These are phyloP conservation scores for Uria aalge DNA, from an alignment of 2,113 vertebrate species.

Conservation along the genomic window DNA sequence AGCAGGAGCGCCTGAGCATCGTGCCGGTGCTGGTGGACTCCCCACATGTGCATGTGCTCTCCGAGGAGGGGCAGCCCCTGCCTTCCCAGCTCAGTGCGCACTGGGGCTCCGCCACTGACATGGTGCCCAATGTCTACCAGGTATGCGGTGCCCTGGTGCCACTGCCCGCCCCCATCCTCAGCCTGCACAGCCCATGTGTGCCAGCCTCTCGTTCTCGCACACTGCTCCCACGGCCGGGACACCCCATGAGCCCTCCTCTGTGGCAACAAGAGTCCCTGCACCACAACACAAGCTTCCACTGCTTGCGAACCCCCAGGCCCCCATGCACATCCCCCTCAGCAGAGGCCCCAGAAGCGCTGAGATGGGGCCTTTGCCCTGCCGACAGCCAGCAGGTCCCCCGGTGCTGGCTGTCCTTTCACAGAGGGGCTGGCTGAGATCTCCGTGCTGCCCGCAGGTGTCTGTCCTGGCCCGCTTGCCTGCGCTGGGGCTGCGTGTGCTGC, in stretches of 20 bases:
- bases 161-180: not conserved
- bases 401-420: rapidly evolving
- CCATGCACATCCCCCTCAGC: rapidly evolving
- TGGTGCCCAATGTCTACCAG: constrained; percentile 84
- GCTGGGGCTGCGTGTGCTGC: constrained; percentile 86
- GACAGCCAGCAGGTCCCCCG: not conserved
- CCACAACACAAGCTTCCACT: not conserved
- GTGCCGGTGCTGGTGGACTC: constrained; percentile 87
- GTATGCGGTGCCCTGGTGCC: constrained; percentile 41
- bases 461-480: constrained; percentile 86
- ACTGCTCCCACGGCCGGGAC: rapidly evolving
- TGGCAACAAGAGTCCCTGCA: not conserved
- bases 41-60: constrained; percentile 78
- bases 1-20: constrained; percentile 87
- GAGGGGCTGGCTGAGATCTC: not conserved
- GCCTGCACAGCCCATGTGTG: not conserved
- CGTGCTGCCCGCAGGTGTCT: constrained; percentile 75
- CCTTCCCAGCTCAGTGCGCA: constrained; percentile 83
- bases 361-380: too few species aligned
- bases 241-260: not conserved
- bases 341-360: rapidly evolving
- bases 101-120: constrained; percentile 83
- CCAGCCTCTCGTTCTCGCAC: rapidly evolving
- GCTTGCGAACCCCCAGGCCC: rapidly evolving
- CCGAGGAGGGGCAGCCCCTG: constrained; percentile 88